Evolutionary conservation across 2,113 vertebrate species (phyloP), one percentile per base, ranked within the genome.

Genomic region (Numenius arquata): DNA sequence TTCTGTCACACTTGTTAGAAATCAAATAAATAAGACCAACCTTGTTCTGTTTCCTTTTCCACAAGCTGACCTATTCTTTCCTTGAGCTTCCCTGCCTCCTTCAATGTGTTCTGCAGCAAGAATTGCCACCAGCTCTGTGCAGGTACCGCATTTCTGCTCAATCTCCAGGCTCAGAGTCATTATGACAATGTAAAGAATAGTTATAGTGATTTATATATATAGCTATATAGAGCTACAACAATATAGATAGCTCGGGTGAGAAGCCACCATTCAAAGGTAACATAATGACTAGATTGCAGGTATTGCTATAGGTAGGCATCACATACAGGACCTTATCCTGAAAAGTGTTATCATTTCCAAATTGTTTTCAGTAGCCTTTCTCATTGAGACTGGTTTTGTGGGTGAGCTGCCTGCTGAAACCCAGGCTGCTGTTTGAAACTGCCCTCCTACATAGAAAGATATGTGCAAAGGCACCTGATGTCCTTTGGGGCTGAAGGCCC

Each of bases 161-260:
- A 3, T 40, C 17, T 43, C 38, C 0, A 1, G 29, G 17, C 30
- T 47, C 59, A 38, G 30, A 55, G 45, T 21, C 8, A 0, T 68
- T 79, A n/a, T 5, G 26, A 6, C 12, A n/a, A 43, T 9, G 27
- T 38, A 43, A 75, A 70, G 30, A 61, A 61, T 9, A 75, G 62
- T 26, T 67, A 21, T 3, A 29, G 25, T 16, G 41, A 47, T 27
- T 23, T 73, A 56, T 5, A 32, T 45, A 38, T 43, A 70, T 50
- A 73, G 15, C 13, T 50, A 12, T 45, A 66, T 32, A 34, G 5
- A n/a, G 17, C 52, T 77, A 17, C 8, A 77, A 45, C 0, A 1
- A 29, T 23, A 62, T 5, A n/a, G 43, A 41, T 5, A 11, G 29
- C 36, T 62, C 1, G 0, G 23, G 55, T 47, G 43, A 78, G 66